Evolutionary conservation across 2,797 vertebrate species (phyloP), one percentile per base, ranked within the genome.

Genomic region (Morus bassanus): DNA sequence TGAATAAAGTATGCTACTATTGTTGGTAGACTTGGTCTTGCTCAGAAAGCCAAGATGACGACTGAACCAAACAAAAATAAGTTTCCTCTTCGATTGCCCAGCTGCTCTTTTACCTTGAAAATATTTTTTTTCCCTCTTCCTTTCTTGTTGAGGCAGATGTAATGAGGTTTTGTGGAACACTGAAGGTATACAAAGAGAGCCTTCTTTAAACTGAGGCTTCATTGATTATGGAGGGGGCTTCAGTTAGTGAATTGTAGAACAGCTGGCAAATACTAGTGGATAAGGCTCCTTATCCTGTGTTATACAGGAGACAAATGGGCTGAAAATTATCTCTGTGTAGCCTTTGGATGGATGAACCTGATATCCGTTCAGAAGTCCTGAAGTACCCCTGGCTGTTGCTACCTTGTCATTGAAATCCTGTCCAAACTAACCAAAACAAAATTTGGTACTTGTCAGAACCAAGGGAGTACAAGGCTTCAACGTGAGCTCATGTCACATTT

Each of bases 81-180:
- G 8, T 57, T 70, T 85, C 7, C 6, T 77, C 35, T 68, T 78
- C 60, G 16, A 23, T 75, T 25, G 3, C 19, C 23, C 0, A 0
- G 4, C 16, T 69, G 18, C 18, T 73, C 24, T 70, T 88, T 48
- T 56, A n/a, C 18, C 25, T 70, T 80, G 22, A 60, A 76, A 65
- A 63, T 43, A 9, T 2, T 1, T 56, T 72, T 41, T 79, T 21
- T 2, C 2, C 11, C 13, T 31, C 18, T 54, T 65, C 11, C 11
- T 67, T 84, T 87, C 54, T 78, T 53, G 3, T 57, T 54, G 41
- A 88, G n/a, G 50, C 23, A 75, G 35, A 41, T 50, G 14, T 70
- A 51, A 56, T 65, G 15, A 61, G 16, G 15, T 79, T 82, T 70
- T 78, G 16, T 81, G 37, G 35, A 83, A 67, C 18, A 28, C 17